These are phyloP conservation scores for Sycophaga agraensis DNA, from an alignment of 1,140 invertebrate species.

Conservation along the genomic window DNA sequence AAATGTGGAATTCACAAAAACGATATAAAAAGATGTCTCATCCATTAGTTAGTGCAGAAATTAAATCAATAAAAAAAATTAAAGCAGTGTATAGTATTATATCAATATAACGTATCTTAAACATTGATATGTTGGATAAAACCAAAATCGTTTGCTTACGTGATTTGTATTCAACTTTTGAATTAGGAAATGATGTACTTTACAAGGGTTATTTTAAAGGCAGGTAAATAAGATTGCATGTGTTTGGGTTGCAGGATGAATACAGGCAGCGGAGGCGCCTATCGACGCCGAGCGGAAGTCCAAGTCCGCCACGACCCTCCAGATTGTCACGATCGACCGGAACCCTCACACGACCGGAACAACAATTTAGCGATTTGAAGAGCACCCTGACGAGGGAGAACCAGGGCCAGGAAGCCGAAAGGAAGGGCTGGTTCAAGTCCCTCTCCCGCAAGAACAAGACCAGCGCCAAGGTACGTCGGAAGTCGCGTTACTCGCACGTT, in stretches of 20 bases:
- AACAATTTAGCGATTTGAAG: constrained; percentile 46
- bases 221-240: no score
- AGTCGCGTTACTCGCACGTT: neutral
- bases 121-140: no score
- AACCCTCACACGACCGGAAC: constrained; percentile 50
- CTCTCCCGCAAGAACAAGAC: constrained; percentile 62
- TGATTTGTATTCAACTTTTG: no score
- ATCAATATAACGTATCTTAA: no score
- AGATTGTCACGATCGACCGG: constrained; percentile 50
- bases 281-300: constrained; percentile 72
- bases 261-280: constrained; percentile 68
- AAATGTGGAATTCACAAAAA: no score
- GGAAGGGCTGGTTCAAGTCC: constrained; percentile 68
- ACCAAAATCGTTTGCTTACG: no score
- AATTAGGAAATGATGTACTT: no score
- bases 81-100: no score
- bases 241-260: constrained; percentile 61
- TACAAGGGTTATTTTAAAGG: no score
- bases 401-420: constrained; percentile 47
- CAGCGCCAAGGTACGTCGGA: constrained; percentile 52
- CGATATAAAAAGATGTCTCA: no score
- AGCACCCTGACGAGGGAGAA: constrained; percentile 45
- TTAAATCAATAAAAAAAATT: no score
- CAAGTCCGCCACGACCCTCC: constrained; percentile 58
- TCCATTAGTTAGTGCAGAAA: no score